A percentile compares a stretch with the other conserved stretches of the same genome.
These are phyloP conservation scores for Piliocolobus tephrosceles DNA, from an alignment of 2,113 vertebrate species.

Conservation along the genomic window DNA sequence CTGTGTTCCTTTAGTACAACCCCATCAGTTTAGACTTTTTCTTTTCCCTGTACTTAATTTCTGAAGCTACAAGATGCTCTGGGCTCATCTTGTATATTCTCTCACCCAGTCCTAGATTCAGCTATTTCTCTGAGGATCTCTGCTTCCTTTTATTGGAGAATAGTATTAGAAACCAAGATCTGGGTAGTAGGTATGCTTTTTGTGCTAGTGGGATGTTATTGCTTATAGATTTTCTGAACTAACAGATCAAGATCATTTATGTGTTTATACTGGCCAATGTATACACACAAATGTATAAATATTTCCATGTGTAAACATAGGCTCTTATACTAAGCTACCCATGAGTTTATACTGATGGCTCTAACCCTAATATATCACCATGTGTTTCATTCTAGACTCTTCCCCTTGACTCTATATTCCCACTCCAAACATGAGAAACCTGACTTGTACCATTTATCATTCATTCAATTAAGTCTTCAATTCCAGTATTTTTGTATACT, in stretches of 20 bases:
- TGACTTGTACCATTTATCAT: background rate
- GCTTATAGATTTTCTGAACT: background rate
- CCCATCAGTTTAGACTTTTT: background rate
- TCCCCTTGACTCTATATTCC: background rate
- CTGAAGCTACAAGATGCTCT: background rate
- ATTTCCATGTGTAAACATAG: background rate
- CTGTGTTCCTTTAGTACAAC: background rate
- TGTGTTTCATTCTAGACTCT: background rate
- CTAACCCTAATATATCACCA: background rate
- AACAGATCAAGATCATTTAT: background rate
- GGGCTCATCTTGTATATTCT: background rate
- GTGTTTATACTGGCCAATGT: background rate
- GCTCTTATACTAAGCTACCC: background rate
- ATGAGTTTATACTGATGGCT: background rate
- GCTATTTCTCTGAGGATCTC: background rate
- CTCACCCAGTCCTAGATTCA: background rate
- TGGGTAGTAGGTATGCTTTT: background rate
- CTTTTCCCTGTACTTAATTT: background rate
- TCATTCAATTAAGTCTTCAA: background rate
- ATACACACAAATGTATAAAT: background rate
- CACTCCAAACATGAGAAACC: background rate
- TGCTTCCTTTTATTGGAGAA: background rate
- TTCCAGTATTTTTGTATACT: background rate
- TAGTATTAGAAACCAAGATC: background rate
- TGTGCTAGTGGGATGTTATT: background rate